A percentile compares a stretch with the other conserved stretches of the same genome.
phyloP scores from a whole-genome alignment of 2,888 invertebrate genomes.

The Dicyrtomina minuta region DNA sequence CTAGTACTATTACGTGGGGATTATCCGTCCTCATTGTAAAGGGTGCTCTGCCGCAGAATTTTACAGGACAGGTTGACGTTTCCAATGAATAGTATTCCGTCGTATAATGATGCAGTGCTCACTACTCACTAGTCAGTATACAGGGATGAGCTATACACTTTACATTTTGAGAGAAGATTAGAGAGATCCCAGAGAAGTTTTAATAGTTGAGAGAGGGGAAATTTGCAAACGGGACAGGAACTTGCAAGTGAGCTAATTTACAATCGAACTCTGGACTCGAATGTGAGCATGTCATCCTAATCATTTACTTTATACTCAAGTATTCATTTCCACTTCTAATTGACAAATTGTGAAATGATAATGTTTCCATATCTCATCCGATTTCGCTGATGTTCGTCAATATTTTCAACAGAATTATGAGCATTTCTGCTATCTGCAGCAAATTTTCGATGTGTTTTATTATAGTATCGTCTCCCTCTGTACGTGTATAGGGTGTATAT shows the following conservation, averaged over 20 bases:
- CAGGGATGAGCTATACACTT: too few relatives aligned
- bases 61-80: too few relatives aligned
- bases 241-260: slow-evolving; percentile 21
- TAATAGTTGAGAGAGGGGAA: too few relatives aligned
- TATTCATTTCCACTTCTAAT: slow-evolving; percentile 16
- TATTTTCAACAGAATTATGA: slow-evolving; percentile 5
- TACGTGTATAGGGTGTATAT: not conserved
- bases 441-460: not conserved
- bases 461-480: not conserved
- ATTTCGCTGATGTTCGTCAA: slow-evolving; percentile 8
- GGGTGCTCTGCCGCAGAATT: too few relatives aligned
- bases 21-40: too few relatives aligned
- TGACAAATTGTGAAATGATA: slow-evolving; percentile 18
- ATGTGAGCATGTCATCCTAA: slow-evolving; percentile 10
- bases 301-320: slow-evolving; percentile 5
- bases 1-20: too few relatives aligned
- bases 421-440: not conserved
- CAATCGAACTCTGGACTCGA: slow-evolving; percentile 24
- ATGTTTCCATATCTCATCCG: slow-evolving; percentile 9
- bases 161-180: too few relatives aligned
- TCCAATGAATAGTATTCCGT: too few relatives aligned
- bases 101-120: too few relatives aligned
- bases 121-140: too few relatives aligned
- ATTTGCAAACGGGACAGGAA: slow-evolving; percentile 24
- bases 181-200: too few relatives aligned